A percentile compares a stretch with the other conserved stretches of the same genome.
These are phyloP conservation scores for Reticulitermes speratus DNA, from an alignment of 1,140 invertebrate genomes.

Conservation along the genomic window DNA sequence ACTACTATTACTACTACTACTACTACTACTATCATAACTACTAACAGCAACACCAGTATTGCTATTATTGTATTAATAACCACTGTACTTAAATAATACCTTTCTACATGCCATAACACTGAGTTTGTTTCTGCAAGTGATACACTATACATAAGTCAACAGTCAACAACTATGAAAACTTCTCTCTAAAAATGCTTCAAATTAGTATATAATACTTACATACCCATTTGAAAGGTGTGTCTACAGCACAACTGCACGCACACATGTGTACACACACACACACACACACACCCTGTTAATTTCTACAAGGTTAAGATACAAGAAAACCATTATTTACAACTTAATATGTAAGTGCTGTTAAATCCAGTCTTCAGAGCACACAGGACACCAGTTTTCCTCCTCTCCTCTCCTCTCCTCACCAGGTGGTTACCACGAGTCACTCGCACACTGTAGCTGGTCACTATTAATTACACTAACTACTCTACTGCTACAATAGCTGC, in stretches of 20 bases:
- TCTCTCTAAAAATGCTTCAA: not conserved
- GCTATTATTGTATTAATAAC: not conserved
- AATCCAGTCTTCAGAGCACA: no score
- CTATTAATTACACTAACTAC: not conserved
- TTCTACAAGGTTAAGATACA: no score
- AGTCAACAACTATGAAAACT: not conserved
- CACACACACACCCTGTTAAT: not conserved
- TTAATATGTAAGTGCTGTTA: no score
- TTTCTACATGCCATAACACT: not conserved
- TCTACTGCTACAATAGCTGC: not conserved
- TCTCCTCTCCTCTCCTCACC: no score
- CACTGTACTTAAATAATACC: not conserved
- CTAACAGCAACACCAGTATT: not conserved
- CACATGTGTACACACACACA: not conserved
- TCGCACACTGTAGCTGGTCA: not conserved
- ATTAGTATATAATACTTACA: not conserved
- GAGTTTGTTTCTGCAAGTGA: not conserved
- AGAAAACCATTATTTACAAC: slow-evolving; percentile 6
- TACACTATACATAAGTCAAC: not conserved
- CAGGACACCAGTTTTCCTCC: no score
- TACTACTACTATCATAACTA: not conserved
- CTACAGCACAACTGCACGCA: not conserved
- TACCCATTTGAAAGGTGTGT: not conserved
- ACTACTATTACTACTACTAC: no score
- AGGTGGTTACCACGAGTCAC: not conserved